These are phyloP conservation scores for Callocephalon fimbriatum DNA, from an alignment of 2,113 vertebrate species.

Conservation along the genomic window DNA sequence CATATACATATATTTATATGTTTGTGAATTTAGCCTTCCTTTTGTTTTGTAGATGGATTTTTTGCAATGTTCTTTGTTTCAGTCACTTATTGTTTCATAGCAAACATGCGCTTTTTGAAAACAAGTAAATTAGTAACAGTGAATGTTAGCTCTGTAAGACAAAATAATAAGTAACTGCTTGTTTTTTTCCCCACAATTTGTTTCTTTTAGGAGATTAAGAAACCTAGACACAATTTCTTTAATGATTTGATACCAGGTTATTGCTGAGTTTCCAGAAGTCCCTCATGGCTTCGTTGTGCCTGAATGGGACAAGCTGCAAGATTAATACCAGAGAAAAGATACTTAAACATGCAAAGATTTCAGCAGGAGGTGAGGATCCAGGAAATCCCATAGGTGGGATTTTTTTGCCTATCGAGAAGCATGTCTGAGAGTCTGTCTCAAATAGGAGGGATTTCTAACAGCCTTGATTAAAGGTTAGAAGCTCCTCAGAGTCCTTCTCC, in stretches of 20 bases:
- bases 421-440: not conserved
- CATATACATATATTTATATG: not conserved
- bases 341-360: not conserved
- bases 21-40: not conserved
- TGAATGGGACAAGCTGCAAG: not conserved
- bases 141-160: not conserved
- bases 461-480: not conserved
- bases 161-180: not conserved
- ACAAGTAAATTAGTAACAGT: not conserved
- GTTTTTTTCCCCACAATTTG: rapidly evolving
- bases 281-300: not conserved
- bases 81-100: not conserved
- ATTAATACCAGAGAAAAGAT: not conserved
- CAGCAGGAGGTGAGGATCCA: not conserved
- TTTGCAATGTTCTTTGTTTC: not conserved
- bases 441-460: not conserved
- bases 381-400: not conserved
- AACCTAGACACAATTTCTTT: not conserved
- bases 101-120: not conserved
- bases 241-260: not conserved
- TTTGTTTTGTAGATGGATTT: not conserved
- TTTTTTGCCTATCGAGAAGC: not conserved
- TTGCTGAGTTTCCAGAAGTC: not conserved
- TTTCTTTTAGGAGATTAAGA: not conserved
- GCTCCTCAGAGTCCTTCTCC: not conserved